These are phyloP conservation scores for Tipula unca DNA, from an alignment of 2,888 invertebrate species.

Conservation along the genomic window DNA sequence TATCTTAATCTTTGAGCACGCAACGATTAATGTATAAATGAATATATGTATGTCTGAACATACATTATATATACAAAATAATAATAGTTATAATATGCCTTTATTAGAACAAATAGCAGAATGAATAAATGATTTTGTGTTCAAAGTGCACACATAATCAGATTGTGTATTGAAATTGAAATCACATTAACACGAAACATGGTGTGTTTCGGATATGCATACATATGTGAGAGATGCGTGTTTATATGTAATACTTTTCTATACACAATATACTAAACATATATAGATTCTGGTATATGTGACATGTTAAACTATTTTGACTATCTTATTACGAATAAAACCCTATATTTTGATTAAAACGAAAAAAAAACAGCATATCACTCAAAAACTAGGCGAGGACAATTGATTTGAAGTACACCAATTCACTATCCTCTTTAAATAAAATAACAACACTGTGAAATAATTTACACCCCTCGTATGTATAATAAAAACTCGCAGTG, in stretches of 20 bases:
- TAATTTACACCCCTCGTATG: background rate
- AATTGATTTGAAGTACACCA: constrained; percentile 8
- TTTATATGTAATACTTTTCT: background rate
- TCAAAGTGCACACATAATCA: background rate
- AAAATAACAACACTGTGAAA: background rate
- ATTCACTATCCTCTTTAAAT: constrained; percentile 3
- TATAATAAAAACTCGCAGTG: background rate
- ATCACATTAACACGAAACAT: constrained; percentile 14
- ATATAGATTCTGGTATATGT: background rate
- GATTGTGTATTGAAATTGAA: background rate
- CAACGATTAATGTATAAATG: background rate
- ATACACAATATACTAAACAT: background rate
- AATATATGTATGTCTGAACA: no score
- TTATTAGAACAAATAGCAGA: background rate
- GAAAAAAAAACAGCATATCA: background rate
- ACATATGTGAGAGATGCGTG: background rate
- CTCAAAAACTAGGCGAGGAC: constrained; percentile 14
- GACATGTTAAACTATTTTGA: background rate
- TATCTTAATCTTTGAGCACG: background rate
- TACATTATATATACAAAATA: background rate
- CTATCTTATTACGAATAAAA: background rate
- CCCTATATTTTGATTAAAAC: background rate
- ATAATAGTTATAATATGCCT: background rate
- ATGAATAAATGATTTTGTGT: constrained; percentile 2
- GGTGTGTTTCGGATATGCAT: background rate